phyloP scores from a whole-genome alignment of 2,888 invertebrate genomes.

The Bellardia pandia region DNA sequence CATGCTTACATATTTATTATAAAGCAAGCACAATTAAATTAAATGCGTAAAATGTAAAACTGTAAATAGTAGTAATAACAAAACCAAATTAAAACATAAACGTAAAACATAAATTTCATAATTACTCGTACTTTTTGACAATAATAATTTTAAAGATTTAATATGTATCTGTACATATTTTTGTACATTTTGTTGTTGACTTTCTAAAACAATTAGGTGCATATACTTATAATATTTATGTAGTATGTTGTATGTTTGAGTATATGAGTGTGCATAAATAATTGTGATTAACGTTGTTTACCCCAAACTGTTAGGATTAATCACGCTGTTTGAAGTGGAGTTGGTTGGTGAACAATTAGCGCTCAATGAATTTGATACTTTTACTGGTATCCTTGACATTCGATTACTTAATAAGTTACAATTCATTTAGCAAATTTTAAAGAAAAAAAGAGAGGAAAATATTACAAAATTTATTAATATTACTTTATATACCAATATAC shows the following conservation, averaged over 20 bases:
- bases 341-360: slow-evolving; percentile 82
- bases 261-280: slow-evolving; percentile 33
- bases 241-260: background rate
- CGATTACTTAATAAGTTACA: slow-evolving; percentile 76
- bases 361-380: slow-evolving; percentile 78
- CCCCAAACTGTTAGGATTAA: slow-evolving; percentile 83
- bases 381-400: slow-evolving; percentile 84
- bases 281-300: slow-evolving; percentile 75
- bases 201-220: slow-evolving; percentile 17
- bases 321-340: slow-evolving; percentile 79
- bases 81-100: slow-evolving; percentile 20
- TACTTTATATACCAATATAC: background rate
- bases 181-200: slow-evolving; percentile 1
- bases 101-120: slow-evolving; percentile 32
- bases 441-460: slow-evolving; percentile 44
- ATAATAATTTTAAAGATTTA: slow-evolving; percentile 1
- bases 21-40: slow-evolving; percentile 10
- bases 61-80: slow-evolving; percentile 13
- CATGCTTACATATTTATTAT: background rate
- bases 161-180: background rate
- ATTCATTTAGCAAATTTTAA: slow-evolving; percentile 56
- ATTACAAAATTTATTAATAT: slow-evolving; percentile 27
- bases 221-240: background rate
- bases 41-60: background rate
- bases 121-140: slow-evolving; percentile 38